These are phyloP conservation scores for Drosophila murphyi DNA, from an alignment of 1,140 invertebrate species.

Conservation along the genomic window DNA sequence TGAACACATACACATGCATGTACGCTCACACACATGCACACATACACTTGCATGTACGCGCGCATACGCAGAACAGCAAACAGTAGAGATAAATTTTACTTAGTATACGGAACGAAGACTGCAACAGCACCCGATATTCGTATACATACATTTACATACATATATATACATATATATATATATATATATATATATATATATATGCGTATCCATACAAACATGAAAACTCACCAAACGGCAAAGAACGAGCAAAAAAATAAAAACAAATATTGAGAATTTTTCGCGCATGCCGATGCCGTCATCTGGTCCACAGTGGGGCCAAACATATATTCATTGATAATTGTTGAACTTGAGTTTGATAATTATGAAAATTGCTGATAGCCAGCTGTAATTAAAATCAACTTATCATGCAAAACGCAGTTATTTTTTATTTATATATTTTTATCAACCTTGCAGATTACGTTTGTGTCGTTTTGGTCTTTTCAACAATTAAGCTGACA, in stretches of 20 bases:
- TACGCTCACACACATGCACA: constrained; percentile 32
- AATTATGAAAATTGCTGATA: constrained; percentile 8
- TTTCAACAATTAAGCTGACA: constrained; percentile 11
- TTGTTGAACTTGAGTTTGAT: constrained; percentile 5
- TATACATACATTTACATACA: constrained; percentile 9
- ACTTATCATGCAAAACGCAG: not conserved
- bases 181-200: not conserved
- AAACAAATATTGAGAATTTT: constrained; percentile 42
- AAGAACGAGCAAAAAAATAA: constrained; percentile 31
- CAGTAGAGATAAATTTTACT: constrained; percentile 48
- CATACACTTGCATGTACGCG: not conserved
- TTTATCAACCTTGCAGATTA: not conserved
- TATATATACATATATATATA: not conserved
- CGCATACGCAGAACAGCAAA: constrained; percentile 45
- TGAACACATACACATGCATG: constrained; percentile 58
- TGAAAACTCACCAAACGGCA: constrained; percentile 33
- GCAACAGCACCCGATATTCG: constrained; percentile 29
- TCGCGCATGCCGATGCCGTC: constrained; percentile 74
- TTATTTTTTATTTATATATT: not conserved
- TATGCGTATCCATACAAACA: constrained; percentile 22
- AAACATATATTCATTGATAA: constrained; percentile 37
- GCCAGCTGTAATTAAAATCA: not conserved
- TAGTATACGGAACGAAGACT: constrained; percentile 40
- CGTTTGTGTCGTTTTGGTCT: constrained; percentile 8
- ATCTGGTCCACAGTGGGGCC: constrained; percentile 55